Evolutionary conservation across 92 coral and sea anemone species (phyloP).

Genomic region (Chrysogorgia sp.): DNA sequence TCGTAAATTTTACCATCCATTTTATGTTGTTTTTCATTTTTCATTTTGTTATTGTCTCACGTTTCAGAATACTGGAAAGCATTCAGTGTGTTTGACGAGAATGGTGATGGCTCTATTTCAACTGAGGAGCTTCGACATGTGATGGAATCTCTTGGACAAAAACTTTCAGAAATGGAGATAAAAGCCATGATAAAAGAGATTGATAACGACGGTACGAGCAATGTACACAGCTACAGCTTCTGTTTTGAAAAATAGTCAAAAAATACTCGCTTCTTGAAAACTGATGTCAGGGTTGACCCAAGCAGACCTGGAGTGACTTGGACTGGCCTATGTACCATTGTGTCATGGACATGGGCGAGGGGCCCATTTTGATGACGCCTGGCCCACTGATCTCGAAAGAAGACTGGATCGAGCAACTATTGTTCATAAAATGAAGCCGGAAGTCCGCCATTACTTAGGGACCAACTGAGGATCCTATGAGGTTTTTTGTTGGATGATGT

Average conservation of each 20-base stretch:
- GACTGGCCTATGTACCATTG: too few species aligned
- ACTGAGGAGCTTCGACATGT: slow-evolving; percentile 83
- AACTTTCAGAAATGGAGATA: slow-evolving; percentile 80
- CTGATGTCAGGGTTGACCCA: not conserved
- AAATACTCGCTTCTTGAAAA: too few species aligned
- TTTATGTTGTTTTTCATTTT: not conserved
- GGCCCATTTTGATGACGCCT: not conserved
- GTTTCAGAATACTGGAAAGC: slow-evolving; percentile 87
- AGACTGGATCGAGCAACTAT: too few species aligned
- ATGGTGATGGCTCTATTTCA: slow-evolving; percentile 92
- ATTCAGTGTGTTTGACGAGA: slow-evolving; percentile 87
- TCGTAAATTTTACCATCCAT: too few species aligned
- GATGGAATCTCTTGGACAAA: slow-evolving; percentile 90
- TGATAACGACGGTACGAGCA: slow-evolving; percentile 79
- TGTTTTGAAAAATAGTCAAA: not conserved
- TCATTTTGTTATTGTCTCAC: not conserved
- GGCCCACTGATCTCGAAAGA: too few species aligned
- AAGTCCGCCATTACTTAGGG: too few species aligned
- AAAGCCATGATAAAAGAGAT: slow-evolving; percentile 88
- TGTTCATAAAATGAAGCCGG: too few species aligned
- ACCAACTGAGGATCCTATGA: too few species aligned
- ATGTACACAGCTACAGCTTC: not conserved
- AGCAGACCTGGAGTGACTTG: too few species aligned
- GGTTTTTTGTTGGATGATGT: too few species aligned
- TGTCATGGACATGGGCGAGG: not conserved